Base-by-base conservation (phyloP, 2,888 invertebrate species). In the Antitype chi region DNA sequence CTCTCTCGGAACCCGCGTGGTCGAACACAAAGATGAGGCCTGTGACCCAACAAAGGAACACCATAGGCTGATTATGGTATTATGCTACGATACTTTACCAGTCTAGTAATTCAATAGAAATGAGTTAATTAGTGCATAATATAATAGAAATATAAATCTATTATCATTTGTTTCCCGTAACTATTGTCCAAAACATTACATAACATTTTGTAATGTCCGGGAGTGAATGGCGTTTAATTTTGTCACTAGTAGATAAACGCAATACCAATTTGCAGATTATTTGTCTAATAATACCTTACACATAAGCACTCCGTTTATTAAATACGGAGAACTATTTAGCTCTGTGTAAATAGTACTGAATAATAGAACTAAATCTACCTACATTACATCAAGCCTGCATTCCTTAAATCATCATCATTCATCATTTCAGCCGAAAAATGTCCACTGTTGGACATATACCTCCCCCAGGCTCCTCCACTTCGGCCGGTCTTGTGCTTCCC, bases 211-310 rank as follows among this genome's bases (percentile, higher is more conserved):
- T 47, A 11, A 32, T n/a, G 17, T 60, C 6, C 17, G 2, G 3
- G 38, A 25, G 53, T 25, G 47, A 47, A 63, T 75, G 5, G 55
- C 32, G 25, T 68, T 59, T 66, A 0, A 28, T 74, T 74, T 57
- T 69, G 47, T 69, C 68, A 62, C 53, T 59, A 53, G 47, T 67
- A 57, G 76, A 64, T 76, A 68, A 71, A 63, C 28, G 47, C 32
- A 64, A 53, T 66, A 25, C 11, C 25, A 17, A 28, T 28, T n/a
- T 6, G 2, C 25, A 53, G 53, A 64, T 81, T 63, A 71, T 70
- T 57, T 17, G n/a, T 66, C 4, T 76, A 71, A 53, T 70, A 59
- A 68, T 68, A 47, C 0, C 47, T 15, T 6, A 62, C 20, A 52
- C 32, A 28, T 68, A 15, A 80, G 32, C 25, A 25, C n/a, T 52